Evolutionary conservation across 2,113 vertebrate genomes (phyloP), one percentile per base, ranked within the genome.

Genomic region (Pontoporia blainvillei): DNA sequence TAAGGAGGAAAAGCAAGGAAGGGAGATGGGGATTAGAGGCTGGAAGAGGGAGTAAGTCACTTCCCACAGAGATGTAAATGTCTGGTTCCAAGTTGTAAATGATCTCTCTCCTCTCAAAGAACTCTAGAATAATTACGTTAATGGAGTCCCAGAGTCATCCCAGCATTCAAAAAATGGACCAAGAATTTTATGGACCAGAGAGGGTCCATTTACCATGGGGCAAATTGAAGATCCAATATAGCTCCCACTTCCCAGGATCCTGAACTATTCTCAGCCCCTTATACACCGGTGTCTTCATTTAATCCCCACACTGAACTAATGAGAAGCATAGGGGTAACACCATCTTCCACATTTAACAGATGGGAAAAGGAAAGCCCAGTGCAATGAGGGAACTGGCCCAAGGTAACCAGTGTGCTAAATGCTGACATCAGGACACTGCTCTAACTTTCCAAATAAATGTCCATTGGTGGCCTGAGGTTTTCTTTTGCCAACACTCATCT

Each of bases 111-210:
- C 34, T 4, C 7, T 79, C 67, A 64, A 83, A 86, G 25, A 87
- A 44, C 27, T 49, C 67, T 66, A 39, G 4, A 7, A 41, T 76
- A 59, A 72, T 94, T 78, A 86, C 9, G 20, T 71, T 57, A 79
- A 87, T 67, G 36, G 41, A 44, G 72, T 34, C 59, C 66, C 85
- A 79, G 61, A 20, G 66, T n/a, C 86, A 92, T 82, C 52, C 78
- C 67, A 62, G 34, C 49, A 61, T 78, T 81, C 71, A 94, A 39
- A 93, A 92, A 92, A 61, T 59, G 93, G 93, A 88, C 66, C 52
- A 82, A 83, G 61, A 83, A 49, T 62, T n/a, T 82, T 52, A 92
- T n/a, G 73, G 27, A 62, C 66, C 44, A 75, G 41, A 93, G 93
- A 92, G 18, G 8, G 18, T 90, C 73, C 15, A 54, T 9, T 78